Base-by-base conservation (phyloP, 1,140 invertebrate species). In the Diorhabda sublineata region DNA sequence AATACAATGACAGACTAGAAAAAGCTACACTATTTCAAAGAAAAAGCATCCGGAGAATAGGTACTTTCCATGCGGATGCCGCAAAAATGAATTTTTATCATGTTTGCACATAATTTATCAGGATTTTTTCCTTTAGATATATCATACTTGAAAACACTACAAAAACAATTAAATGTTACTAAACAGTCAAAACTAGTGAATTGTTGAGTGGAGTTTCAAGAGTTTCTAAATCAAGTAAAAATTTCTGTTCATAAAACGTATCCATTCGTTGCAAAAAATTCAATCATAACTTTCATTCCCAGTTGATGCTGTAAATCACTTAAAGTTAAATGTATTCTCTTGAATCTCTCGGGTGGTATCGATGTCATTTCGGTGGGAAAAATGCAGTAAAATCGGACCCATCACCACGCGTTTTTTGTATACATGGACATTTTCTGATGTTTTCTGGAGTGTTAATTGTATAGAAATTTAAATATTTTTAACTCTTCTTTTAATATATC, bases 281-380 rank as follows among this genome's bases (percentile, higher is more conserved):
- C 61, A 62, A 62, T 62, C 61, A 62, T 62, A 62, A 62, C 61
- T 62, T 62, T 44, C 61, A 62, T 62, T 45, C 61, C 61, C 61
- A 62, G 44, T 62, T 44, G 61, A 44, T 45, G 61, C 7, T 45
- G 61, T 62, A 62, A 62, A 62, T 62, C 61, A 62, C 61, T 62
- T 62, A 45, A 62, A 62, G 61, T 62, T 61, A 44, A 62, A 44
- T 47, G 61, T 62, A 62, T 62, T 62, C 61, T 62, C 59, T 62
- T 62, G 43, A 45, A 62, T 62, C 61, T 62, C 61, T 62, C 44
- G 61, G 61, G 61, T 62, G 43, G 61, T 11, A 62, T 62, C 7
- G 61, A 62, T 62, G 61, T 62, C 61, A 44, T 42, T 62, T 44
- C 44, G 45, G 9, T 62, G 61, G 61, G 9, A 44, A 62, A 60